Evolutionary conservation across 2,113 vertebrate genomes (phyloP), one percentile per base, ranked within the genome.

Genomic region (Gila orcuttii): DNA sequence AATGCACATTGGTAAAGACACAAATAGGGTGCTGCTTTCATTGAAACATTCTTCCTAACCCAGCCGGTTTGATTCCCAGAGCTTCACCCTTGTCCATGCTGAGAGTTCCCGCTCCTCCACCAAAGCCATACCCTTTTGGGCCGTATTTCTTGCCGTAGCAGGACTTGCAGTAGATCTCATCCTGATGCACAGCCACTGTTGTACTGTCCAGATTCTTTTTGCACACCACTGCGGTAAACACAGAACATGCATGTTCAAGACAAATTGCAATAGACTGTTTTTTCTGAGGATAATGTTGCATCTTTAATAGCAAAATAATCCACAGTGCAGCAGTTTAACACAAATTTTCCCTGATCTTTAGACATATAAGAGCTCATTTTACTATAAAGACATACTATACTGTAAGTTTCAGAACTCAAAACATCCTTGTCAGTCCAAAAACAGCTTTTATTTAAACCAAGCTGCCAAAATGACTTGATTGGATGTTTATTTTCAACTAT

Each of bases 201-300:
- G 97, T 99, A 92, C 97, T 99, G 93, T 99, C 98, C 93, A 99
- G 91, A 87, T 97, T 98, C 95, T 99, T 99, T 92, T 94, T 98
- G 84, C 98, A 99, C 79, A 95, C 96, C 97, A 97, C 97, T 99
- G 68, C 45, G 75, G 69, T 7, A 3, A 39, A n/a, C 78, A 82
- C 3, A 82, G n/a, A 15, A 31, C 15, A 52, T 17, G 19, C 28
- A 23, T 39, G 12, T 12, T 52, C 17, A 21, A 50, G 0, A 77
- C 47, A 28, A 8, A 19, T 3, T 2, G 6, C 47, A 25, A 47
- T 25, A 52, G 45, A 9, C 31, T 19, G 1, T 52, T 52, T 55
- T 47, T 47, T 76, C 3, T 55, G 74, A 11, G 28, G 25, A 55
- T 17, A 19, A 42, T 45, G 39, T 47, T 75, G 39, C 64, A 6